Conservation (phyloP, 2,113 vertebrate species). For the Rutilus rutilus region DNA sequence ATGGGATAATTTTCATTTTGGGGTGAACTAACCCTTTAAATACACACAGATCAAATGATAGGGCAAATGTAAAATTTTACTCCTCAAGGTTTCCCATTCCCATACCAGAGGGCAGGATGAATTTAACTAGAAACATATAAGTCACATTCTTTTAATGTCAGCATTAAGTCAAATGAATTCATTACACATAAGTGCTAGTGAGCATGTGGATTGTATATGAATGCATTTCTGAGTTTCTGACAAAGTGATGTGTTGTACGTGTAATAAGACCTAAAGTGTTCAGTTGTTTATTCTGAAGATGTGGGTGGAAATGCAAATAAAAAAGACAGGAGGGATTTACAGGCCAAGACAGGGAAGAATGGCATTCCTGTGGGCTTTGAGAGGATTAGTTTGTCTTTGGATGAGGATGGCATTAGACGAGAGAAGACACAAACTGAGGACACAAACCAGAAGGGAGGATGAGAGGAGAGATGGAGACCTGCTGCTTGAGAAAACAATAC, state of each 20-base stretch:
- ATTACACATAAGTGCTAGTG: background rate
- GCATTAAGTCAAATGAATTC: background rate
- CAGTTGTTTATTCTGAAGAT: background rate
- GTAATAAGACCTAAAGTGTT: background rate
- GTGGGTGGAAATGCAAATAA: conserved; percentile 9
- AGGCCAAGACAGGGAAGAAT: background rate
- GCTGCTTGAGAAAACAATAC: conserved; percentile 18
- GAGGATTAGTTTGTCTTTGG: conserved; percentile 32
- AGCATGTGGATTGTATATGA: background rate
- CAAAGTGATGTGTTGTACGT: background rate
- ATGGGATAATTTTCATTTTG: background rate
- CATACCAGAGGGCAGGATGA: background rate
- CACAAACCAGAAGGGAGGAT: background rate
- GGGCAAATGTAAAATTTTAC: background rate
- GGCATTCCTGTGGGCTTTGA: conserved; percentile 37
- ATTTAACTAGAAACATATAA: background rate
- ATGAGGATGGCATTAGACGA: conserved; percentile 9
- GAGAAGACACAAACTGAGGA: background rate
- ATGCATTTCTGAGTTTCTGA: background rate
- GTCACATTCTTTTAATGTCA: background rate
- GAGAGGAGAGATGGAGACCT: background rate
- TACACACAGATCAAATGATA: no score
- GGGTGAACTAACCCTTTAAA: no score
- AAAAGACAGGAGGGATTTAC: conserved; percentile 28
- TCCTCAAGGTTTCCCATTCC: background rate